Conservation (phyloP, 2,113 vertebrate species). For the Xiphophorus couchianus region DNA sequence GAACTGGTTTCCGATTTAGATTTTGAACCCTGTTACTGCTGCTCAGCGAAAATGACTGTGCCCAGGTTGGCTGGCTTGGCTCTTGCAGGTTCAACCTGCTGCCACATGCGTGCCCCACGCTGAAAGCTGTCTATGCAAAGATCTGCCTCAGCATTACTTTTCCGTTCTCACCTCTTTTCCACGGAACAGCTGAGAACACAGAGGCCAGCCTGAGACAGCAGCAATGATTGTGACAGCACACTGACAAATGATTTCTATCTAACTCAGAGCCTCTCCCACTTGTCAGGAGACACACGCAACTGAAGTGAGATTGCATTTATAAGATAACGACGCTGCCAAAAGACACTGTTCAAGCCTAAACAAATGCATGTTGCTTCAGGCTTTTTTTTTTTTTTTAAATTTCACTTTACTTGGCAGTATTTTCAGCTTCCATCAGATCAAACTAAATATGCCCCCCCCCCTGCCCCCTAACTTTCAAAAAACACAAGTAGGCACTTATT, state of each 20-base stretch:
- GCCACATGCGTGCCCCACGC: not conserved
- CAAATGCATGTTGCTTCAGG: slow-evolving; percentile 23
- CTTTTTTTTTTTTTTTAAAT: not conserved
- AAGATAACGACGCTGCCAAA: slow-evolving; percentile 47
- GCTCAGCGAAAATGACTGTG: not conserved
- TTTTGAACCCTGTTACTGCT: not conserved
- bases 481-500: not conserved
- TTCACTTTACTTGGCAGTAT: not conserved
- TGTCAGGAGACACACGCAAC: slow-evolving; percentile 8
- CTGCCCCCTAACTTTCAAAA: not conserved
- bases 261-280: slow-evolving; percentile 16
- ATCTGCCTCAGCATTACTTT: not conserved
- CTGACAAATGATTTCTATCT: slow-evolving; percentile 32
- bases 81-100: slow-evolving; percentile 13
- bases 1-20: not conserved
- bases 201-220: slow-evolving; percentile 13
- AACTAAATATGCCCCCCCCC: too few relatives aligned
- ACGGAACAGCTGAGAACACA: slow-evolving; percentile 13
- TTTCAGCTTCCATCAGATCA: not conserved
- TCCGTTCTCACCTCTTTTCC: not conserved
- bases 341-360: slow-evolving; percentile 10
- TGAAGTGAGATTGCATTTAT: slow-evolving; percentile 25
- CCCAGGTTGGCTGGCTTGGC: slow-evolving; percentile 34
- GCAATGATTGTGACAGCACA: slow-evolving; percentile 9
- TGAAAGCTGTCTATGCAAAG: not conserved